Evolutionary conservation across 2,888 invertebrate genomes (phyloP).

Genomic region (Drosophila rellima): DNA sequence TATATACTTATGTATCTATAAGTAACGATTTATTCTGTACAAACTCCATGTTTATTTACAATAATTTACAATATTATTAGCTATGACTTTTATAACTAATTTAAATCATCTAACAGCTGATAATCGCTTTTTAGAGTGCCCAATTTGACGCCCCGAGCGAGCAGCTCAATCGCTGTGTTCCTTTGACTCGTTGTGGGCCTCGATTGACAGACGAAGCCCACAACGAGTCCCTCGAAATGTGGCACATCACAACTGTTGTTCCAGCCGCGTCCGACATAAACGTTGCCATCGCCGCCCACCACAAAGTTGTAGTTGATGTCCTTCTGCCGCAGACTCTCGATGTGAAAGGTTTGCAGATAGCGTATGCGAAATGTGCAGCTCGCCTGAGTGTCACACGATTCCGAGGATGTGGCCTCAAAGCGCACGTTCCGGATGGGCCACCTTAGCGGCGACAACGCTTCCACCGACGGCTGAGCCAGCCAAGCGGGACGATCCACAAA

Average conservation of each 20-base stretch:
- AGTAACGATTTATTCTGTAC: conserved; percentile 2
- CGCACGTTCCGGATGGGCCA: conserved; percentile 51
- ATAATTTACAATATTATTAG: background rate
- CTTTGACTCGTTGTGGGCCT: conserved; percentile 86
- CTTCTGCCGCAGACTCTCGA: conserved; percentile 87
- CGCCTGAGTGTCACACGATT: conserved; percentile 56
- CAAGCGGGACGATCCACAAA: conserved; percentile 60
- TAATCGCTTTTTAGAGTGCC: conserved; percentile 88
- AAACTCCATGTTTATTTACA: conserved; percentile 59
- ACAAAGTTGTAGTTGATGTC: conserved; percentile 93
- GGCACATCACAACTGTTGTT: conserved; percentile 87
- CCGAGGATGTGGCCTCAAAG: conserved; percentile 44
- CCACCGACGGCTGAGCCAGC: conserved; percentile 64
- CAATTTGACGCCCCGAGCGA: conserved; percentile 88
- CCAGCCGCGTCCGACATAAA: conserved; percentile 92
- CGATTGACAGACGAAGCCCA: conserved; percentile 89
- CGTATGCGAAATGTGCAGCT: conserved; percentile 87
- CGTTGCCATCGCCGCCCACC: conserved; percentile 91
- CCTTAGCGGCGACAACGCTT: conserved; percentile 22
- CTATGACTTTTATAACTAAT: conserved; percentile 84
- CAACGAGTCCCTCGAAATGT: conserved; percentile 87
- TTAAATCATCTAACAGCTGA: conserved; percentile 89
- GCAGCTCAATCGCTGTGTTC: conserved; percentile 87
- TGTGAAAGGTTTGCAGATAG: conserved; percentile 89
- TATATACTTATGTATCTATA: conserved; percentile 43